Evolutionary conservation across 2,113 vertebrate species (phyloP), one percentile per base, ranked within the genome.

Genomic region (Coracopsis vasa): DNA sequence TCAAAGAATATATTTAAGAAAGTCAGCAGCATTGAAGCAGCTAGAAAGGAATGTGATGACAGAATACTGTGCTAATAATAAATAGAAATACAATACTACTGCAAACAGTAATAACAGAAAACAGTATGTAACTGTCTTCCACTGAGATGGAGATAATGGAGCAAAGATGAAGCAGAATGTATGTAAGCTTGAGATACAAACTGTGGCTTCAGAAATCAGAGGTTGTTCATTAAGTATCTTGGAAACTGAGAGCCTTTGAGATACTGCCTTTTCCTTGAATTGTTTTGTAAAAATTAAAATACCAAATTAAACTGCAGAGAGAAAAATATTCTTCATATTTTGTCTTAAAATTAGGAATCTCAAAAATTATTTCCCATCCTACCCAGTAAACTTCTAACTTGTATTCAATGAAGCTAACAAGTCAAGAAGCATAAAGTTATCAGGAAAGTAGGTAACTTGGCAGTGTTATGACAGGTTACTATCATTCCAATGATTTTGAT

Each of bases 1-100:
- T 94, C 81, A 96, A 88, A 88, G 81, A 91, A 69, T 72, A 35
- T 77, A 18, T 86, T 88, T 82, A 73, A 90, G 87, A 71, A 89
- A 84, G 53, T 92, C 79, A 81, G 25, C 66, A 77, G 53, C 75
- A 93, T 17, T 88, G 91, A 80, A 73, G 45, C 67, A 86, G 51
- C 35, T 86, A 80, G 70, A 85, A 91, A 33, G 92, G 50, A 87
- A 84, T 70, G 25, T 75, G 66, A 58, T 66, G 56, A 88, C 78
- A 84, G 73, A 84, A 62, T 79, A 17, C 33, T 86, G 25, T 71
- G 35, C 47, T 89, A 50, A 61, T 79, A 87, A 91, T 93, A 92
- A 93, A 81, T 39, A 94, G 62, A 92, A 90, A 92, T 70, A 86
- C 62, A 93, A 24, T 80, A 60, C 41, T 77, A 7, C 41, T 92